Percentiles rank a stretch among this genome's conserved stretches.
Evolutionary conservation across 2,888 invertebrate genomes (phyloP).

Genomic region (Diarsia mendica): DNA sequence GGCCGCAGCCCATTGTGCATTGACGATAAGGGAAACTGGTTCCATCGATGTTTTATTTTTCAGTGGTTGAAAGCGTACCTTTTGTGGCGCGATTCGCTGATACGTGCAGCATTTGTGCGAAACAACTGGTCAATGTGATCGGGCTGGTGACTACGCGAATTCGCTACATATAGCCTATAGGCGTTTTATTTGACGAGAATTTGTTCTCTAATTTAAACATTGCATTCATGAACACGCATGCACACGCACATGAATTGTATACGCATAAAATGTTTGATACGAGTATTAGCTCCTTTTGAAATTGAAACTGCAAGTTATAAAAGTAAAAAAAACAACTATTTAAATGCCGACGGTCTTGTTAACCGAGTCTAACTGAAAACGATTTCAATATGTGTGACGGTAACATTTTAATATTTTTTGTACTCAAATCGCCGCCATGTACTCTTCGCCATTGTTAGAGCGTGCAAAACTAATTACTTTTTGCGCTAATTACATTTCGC

Average conservation of each 20-base stretch:
- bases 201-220: conserved; percentile 65
- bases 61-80: conserved; percentile 69
- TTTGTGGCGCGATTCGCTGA: conserved; percentile 69
- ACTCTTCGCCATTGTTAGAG: conserved; percentile 36
- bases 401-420: conserved; percentile 29
- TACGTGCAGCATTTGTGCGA: conserved; percentile 58
- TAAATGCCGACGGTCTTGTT: conserved; percentile 30
- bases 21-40: conserved; percentile 76
- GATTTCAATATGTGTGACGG: conserved; percentile 34
- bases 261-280: conserved; percentile 26
- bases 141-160: conserved; percentile 44
- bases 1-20: conserved; percentile 72
- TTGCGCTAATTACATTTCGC: conserved; percentile 55
- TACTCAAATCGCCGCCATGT: conserved; percentile 15
- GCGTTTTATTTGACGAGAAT: conserved; percentile 57
- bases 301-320: conserved; percentile 21
- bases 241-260: conserved; percentile 46
- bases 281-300: conserved; percentile 38
- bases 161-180: conserved; percentile 8
- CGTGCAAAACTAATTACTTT: conserved; percentile 62
- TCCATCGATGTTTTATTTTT: conserved; percentile 74
- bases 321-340: conserved; percentile 22
- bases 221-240: too few relatives aligned
- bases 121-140: conserved; percentile 63
- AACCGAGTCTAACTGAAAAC: conserved; percentile 50